These are phyloP conservation scores for Microctonus hyperodae DNA, from an alignment of 2,888 invertebrate genomes.

Conservation along the genomic window DNA sequence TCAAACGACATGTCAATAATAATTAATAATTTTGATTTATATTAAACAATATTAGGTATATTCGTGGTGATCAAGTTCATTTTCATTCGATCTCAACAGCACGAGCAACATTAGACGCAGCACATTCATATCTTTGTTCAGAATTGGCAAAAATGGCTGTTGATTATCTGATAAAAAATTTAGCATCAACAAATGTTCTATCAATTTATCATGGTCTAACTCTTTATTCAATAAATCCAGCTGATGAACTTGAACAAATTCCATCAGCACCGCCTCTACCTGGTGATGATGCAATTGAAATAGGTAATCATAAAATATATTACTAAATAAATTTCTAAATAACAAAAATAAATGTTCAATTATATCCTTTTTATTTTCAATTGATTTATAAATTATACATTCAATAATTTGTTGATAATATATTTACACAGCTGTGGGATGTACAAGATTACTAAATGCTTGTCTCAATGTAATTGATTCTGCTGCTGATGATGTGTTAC, in stretches of 20 bases:
- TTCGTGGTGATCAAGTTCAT: slow-evolving; percentile 71
- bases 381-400: background rate
- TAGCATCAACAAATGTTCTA: slow-evolving; percentile 72
- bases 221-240: slow-evolving; percentile 51
- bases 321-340: background rate
- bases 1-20: background rate
- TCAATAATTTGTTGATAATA: background rate
- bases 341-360: background rate
- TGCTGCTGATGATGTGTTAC: slow-evolving; percentile 66
- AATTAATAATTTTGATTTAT: background rate
- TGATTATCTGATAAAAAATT: slow-evolving; percentile 70
- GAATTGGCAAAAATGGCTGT: slow-evolving; percentile 75
- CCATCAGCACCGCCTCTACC: slow-evolving; percentile 66
- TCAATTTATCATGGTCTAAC: slow-evolving; percentile 69
- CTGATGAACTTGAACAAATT: slow-evolving; percentile 61
- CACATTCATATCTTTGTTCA: slow-evolving; percentile 77
- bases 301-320: slow-evolving; percentile 43
- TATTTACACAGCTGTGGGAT: slow-evolving; percentile 54
- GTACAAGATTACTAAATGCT: slow-evolving; percentile 72
- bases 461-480: slow-evolving; percentile 72
- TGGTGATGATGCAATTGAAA: slow-evolving; percentile 51
- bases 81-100: slow-evolving; percentile 73
- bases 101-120: slow-evolving; percentile 75
- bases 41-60: slow-evolving; percentile 63
- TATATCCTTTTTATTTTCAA: background rate